phyloP scores from a whole-genome alignment of 1,140 invertebrate genomes.

The Drosophila kohkoa region DNA sequence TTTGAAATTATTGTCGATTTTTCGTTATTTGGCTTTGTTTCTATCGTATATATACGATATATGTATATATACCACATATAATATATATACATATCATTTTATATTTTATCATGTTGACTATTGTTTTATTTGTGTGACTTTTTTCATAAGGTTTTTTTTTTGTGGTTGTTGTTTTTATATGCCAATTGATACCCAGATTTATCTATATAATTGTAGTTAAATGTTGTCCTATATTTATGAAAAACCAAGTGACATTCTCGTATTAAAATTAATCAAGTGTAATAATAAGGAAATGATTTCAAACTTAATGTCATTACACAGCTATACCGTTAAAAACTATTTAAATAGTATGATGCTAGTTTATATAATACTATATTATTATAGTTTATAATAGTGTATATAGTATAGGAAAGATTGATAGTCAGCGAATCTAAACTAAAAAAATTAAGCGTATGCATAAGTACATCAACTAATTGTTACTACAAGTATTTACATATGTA shows the following conservation, averaged over 20 bases:
- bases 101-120: slow-evolving; percentile 29
- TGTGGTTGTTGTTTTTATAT: slow-evolving; percentile 30
- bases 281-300: slow-evolving; percentile 34
- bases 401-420: slow-evolving; percentile 16
- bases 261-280: slow-evolving; percentile 45
- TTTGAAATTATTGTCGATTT: slow-evolving; percentile 33
- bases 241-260: slow-evolving; percentile 45
- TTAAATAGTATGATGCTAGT: neutral
- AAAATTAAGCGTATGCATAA: slow-evolving; percentile 24
- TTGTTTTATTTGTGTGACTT: slow-evolving; percentile 12
- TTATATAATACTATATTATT: neutral
- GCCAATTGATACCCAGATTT: slow-evolving; percentile 59
- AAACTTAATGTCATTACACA: slow-evolving; percentile 10
- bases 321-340: neutral
- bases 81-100: slow-evolving; percentile 4
- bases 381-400: neutral
- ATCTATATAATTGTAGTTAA: slow-evolving; percentile 52
- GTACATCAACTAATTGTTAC: slow-evolving; percentile 1
- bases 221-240: slow-evolving; percentile 74
- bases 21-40: slow-evolving; percentile 9
- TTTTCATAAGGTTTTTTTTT: slow-evolving; percentile 22
- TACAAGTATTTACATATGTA: slow-evolving; percentile 11
- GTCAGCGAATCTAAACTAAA: slow-evolving; percentile 7
- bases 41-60: slow-evolving; percentile 1
- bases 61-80: slow-evolving; percentile 7